Conservation (phyloP, 2,113 vertebrate genomes). For the Microtus richardsoni region DNA sequence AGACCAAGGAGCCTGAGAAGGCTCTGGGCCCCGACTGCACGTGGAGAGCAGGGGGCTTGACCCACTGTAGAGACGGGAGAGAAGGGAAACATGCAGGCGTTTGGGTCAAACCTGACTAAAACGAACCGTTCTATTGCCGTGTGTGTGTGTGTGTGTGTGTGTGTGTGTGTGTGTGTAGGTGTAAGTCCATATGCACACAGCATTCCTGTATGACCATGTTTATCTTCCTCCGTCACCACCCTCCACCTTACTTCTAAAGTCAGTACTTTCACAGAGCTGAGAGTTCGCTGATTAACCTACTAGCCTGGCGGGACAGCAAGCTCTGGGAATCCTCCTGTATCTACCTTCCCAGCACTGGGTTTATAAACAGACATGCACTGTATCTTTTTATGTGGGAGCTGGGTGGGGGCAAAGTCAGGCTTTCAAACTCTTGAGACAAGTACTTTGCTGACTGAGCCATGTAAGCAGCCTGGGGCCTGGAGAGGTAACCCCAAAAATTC, state of each 20-base stretch:
- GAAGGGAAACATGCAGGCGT: not conserved
- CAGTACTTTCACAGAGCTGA: not conserved
- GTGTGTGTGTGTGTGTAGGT: not conserved
- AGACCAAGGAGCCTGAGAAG: accelerated
- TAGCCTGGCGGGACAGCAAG: not conserved
- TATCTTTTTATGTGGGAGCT: not conserved
- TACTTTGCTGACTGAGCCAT: not conserved
- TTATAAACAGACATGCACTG: too few relatives aligned
- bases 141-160: accelerated
- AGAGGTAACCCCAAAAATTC: not conserved
- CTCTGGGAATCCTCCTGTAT: not conserved
- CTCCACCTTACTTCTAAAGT: not conserved
- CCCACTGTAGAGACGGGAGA: not conserved
- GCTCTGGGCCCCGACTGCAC: accelerated
- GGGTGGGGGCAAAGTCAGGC: not conserved
- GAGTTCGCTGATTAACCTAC: not conserved
- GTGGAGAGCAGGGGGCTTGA: accelerated
- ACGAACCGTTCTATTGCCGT: not conserved
- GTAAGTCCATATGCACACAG: not conserved
- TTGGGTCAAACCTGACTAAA: not conserved
- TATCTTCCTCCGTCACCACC: too few relatives aligned
- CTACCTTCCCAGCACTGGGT: too few relatives aligned
- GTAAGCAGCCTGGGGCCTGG: not conserved
- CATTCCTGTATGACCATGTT: too few relatives aligned
- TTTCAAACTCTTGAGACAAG: not conserved